These are phyloP conservation scores for Leptothorax acervorum DNA, from an alignment of 2,888 invertebrate genomes.

Conservation along the genomic window DNA sequence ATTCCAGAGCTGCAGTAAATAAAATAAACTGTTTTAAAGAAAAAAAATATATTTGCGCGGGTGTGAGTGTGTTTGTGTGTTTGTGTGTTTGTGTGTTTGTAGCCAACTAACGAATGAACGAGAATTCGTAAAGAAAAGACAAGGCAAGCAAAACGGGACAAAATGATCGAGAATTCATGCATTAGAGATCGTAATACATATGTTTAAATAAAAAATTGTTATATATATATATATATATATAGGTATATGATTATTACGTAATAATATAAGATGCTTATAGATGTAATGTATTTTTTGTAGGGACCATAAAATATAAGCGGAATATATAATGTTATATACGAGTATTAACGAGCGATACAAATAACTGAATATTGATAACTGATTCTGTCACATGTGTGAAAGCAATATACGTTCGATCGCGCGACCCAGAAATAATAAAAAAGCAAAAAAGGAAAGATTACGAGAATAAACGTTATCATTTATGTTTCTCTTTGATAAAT, in stretches of 20 bases:
- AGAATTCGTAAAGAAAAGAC: slow-evolving; percentile 15
- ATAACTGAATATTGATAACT: slow-evolving; percentile 39
- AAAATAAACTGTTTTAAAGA: slow-evolving; percentile 33
- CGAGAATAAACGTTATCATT: slow-evolving; percentile 13
- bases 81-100: background rate
- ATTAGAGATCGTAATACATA: slow-evolving; percentile 60
- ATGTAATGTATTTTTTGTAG: slow-evolving; percentile 84
- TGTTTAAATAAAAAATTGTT: slow-evolving; percentile 70
- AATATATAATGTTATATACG: slow-evolving; percentile 61
- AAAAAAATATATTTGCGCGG: background rate
- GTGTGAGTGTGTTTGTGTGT: background rate
- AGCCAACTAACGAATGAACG: background rate
- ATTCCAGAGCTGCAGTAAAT: slow-evolving; percentile 69
- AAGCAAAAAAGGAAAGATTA: background rate
- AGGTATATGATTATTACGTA: slow-evolving; percentile 68
- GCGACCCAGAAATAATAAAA: background rate
- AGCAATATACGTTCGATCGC: slow-evolving; percentile 68
- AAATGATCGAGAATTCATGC: slow-evolving; percentile 69
- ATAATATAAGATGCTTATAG: slow-evolving; percentile 81
- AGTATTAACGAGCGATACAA: slow-evolving; percentile 66
- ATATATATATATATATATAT: slow-evolving; percentile 71
- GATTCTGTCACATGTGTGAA: slow-evolving; percentile 60
- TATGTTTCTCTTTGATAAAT: slow-evolving; percentile 7
- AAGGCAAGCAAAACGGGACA: background rate
- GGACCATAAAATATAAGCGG: slow-evolving; percentile 82